These are phyloP conservation scores for Magallana ariakensis DNA, from an alignment of 1,140 invertebrate species.

Conservation along the genomic window DNA sequence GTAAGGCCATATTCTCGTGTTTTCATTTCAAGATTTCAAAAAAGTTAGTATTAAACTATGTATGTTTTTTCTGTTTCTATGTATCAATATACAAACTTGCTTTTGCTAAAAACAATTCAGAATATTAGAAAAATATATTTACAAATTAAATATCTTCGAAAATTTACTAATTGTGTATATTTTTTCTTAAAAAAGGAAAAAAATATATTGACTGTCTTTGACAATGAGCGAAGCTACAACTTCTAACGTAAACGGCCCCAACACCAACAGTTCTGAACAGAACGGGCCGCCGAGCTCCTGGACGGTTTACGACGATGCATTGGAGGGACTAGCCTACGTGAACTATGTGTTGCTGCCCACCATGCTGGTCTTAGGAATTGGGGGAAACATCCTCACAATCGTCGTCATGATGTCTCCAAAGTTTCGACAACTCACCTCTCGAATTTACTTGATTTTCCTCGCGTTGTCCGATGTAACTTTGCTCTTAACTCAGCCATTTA, in stretches of 20 bases:
- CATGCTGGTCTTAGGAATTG: constrained; percentile 55
- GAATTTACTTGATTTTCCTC: constrained; percentile 44
- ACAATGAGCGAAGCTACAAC: neutral
- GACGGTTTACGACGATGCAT: neutral
- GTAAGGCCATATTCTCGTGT: no score
- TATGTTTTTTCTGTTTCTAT: no score
- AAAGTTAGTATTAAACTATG: no score
- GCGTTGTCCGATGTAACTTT: constrained; percentile 46
- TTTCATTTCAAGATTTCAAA: no score
- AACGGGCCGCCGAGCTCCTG: neutral
- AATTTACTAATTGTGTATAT: no score
- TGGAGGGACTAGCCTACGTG: constrained; percentile 39
- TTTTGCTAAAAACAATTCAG: no score
- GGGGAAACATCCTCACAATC: constrained; percentile 64
- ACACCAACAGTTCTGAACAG: neutral
- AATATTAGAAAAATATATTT: no score
- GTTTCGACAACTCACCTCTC: constrained; percentile 9
- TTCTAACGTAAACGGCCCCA: neutral
- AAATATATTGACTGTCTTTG: neutral
- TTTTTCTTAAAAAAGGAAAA: no score
- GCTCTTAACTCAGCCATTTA: constrained; percentile 58
- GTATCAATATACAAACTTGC: no score
- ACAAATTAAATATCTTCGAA: no score
- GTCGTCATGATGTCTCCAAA: constrained; percentile 46
- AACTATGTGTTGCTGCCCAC: constrained; percentile 59